Percentiles rank a stretch among this genome's conserved stretches.
phyloP scores from a whole-genome alignment of 2,113 vertebrate genomes.

The Catharus fuscescens region DNA sequence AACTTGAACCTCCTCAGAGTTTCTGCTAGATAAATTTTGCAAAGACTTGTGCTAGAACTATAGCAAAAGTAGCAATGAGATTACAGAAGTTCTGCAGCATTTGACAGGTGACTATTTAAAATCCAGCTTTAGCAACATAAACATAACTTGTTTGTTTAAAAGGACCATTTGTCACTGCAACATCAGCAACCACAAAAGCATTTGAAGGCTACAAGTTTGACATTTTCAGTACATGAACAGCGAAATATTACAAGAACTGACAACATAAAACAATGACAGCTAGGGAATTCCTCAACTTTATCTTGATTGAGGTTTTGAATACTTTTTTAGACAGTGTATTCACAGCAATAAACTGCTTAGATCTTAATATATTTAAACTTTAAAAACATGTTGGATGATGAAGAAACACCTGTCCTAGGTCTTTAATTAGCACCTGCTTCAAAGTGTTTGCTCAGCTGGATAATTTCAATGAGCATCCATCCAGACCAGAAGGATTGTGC shows the following conservation, averaged over 20 bases:
- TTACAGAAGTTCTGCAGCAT: neutral
- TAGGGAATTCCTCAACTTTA: neutral
- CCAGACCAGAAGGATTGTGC: neutral
- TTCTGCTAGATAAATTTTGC: neutral
- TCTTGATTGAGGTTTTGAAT: neutral
- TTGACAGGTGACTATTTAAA: neutral
- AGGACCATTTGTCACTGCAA: neutral
- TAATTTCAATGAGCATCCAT: neutral
- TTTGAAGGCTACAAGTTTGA: neutral
- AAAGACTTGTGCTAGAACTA: neutral
- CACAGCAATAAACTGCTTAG: neutral
- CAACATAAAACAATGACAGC: neutral
- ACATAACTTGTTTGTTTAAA: neutral
- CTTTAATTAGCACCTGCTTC: neutral
- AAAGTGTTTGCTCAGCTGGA: neutral
- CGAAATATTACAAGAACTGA: neutral
- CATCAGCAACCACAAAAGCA: neutral
- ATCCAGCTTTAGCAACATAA: neutral
- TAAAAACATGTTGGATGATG: neutral
- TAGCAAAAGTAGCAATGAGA: neutral
- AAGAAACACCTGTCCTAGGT: neutral
- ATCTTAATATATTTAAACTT: conserved; percentile 4
- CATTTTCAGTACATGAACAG: neutral
- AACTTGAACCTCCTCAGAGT: neutral
- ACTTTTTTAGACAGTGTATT: neutral